Evolutionary conservation across 2,888 invertebrate species (phyloP).

Genomic region (Leucoma salicis): DNA sequence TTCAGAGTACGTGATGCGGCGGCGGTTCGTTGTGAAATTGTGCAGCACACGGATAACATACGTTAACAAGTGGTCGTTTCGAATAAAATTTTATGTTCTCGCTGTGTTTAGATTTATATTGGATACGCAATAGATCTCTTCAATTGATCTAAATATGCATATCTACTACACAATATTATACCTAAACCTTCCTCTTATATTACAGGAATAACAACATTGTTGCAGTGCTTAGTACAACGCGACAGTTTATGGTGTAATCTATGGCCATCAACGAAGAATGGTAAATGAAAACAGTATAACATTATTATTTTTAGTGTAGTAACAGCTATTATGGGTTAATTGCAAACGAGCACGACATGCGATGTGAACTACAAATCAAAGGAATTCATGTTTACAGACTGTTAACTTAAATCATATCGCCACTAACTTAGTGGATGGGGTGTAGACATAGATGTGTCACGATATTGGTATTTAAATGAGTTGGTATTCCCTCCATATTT

Average conservation of each 20-base stretch:
- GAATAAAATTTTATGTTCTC: slow-evolving; percentile 68
- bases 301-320: slow-evolving; percentile 43
- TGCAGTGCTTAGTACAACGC: not conserved
- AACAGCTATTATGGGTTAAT: slow-evolving; percentile 55
- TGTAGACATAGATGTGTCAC: slow-evolving; percentile 15
- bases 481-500: not conserved
- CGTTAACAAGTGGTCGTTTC: slow-evolving; percentile 72
- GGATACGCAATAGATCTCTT: slow-evolving; percentile 55
- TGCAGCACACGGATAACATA: slow-evolving; percentile 67
- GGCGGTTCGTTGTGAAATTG: slow-evolving; percentile 71
- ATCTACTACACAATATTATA: not conserved
- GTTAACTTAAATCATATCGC: slow-evolving; percentile 45
- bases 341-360: slow-evolving; percentile 52
- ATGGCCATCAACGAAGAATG: slow-evolving; percentile 6
- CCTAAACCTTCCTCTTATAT: too few species aligned
- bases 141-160: not conserved
- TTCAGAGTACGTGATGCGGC: slow-evolving; percentile 76
- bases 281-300: slow-evolving; percentile 25
- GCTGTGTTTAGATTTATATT: slow-evolving; percentile 67
- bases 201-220: not conserved
- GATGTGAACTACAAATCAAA: slow-evolving; percentile 40
- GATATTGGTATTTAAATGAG: slow-evolving; percentile 5
- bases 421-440: slow-evolving; percentile 28
- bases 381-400: slow-evolving; percentile 25
- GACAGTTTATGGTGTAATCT: not conserved